Evolutionary conservation across 2,888 invertebrate species (phyloP), one percentile per base, ranked within the genome.

Genomic region (Tuberolachnus salignus): DNA sequence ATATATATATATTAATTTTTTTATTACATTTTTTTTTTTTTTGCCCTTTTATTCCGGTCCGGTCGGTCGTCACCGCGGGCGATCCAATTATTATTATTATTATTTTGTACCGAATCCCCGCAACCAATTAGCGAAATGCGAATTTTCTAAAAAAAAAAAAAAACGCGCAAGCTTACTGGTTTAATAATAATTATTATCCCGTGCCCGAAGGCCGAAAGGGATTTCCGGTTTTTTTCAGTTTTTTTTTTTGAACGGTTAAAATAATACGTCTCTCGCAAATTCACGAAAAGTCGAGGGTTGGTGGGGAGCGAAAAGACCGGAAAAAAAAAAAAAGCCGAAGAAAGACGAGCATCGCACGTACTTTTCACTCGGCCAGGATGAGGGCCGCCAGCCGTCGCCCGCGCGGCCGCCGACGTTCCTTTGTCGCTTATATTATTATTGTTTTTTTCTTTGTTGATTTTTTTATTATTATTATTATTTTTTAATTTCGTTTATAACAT

Each of bases 81-180:
- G 59, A 59, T 59, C 71, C 71, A 59, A 71, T 71, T 71, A 71
- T 16, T 13, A n/a, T 69, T 19, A 71, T 71, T 71, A 71, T 16
- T 13, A n/a, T 69, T 19, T 44, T 6, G 34, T 34, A 6, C 63
- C 49, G 66, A 46, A 26, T 14, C 3, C 19, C 34, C 19, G 19
- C 16, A 13, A 59, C 57, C 59, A 71, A 71, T 71, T 71, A 71
- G 46, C 46, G 16, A 10, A 19, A 19, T 44, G 16, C 1, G 42
- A 44, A 8, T 21, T 44, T 55, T 42, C 21, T 55, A 1, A n/a
- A 67, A 26, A 49, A 16, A 67, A 51, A 49, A 16, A 23, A 9
- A 14, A 1, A 10, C 14, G 4, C 23, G 21, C 44, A 19, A 2
- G 59, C 26, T 3, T 26, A 26, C 1, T n/a, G 59, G 9, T 9